Conservation (phyloP, 2,113 vertebrate species). For the Cranoglanis bouderius region DNA sequence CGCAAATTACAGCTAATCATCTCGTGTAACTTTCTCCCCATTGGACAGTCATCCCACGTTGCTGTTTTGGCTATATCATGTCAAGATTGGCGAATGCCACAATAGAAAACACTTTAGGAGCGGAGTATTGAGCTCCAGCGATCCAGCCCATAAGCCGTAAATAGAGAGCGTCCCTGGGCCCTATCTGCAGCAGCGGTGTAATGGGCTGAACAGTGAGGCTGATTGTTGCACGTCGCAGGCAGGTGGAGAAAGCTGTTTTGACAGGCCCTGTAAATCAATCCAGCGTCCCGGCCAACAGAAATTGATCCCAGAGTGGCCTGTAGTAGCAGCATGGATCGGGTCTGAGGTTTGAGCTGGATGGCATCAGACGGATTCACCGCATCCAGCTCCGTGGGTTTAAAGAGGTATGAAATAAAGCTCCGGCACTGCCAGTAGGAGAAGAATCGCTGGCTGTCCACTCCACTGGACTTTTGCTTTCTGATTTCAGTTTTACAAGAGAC, state of each 20-base stretch:
- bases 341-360: conserved; percentile 73
- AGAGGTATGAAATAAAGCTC: conserved; percentile 77
- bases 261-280: conserved; percentile 80
- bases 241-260: conserved; percentile 72
- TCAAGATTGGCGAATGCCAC: neutral
- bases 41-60: neutral
- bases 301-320: conserved; percentile 73
- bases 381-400: conserved; percentile 69
- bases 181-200: conserved; percentile 52
- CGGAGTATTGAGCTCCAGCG: neutral
- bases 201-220: conserved; percentile 64
- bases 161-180: conserved; percentile 35
- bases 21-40: neutral
- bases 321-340: conserved; percentile 66
- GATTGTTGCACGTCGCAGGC: conserved; percentile 64
- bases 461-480: conserved; percentile 49
- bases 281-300: conserved; percentile 70
- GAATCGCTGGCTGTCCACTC: conserved; percentile 50
- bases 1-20: neutral
- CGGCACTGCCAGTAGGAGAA: conserved; percentile 63
- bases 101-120: conserved; percentile 11
- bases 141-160: conserved; percentile 27
- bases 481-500: conserved; percentile 49
- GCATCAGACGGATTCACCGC: conserved; percentile 71
- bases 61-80: neutral